phyloP scores from a whole-genome alignment of 2,797 vertebrate species.

The Apogon talboti region DNA sequence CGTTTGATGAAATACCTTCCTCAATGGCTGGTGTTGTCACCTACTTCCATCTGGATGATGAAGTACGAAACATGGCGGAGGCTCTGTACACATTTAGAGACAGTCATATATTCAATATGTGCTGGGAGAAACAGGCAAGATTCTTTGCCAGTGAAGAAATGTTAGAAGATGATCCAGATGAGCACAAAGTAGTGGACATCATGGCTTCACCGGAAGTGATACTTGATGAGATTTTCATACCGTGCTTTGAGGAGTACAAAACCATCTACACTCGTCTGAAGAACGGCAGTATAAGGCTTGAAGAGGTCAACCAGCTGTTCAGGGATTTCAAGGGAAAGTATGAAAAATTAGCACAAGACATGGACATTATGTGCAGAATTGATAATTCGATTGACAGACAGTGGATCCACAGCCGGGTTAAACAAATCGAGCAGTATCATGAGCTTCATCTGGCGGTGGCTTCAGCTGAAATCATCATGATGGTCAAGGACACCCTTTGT shows the following conservation, averaged over 20 bases:
- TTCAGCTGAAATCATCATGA: constrained; percentile 86
- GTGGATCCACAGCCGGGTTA: constrained; percentile 86
- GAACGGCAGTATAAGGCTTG: constrained; percentile 84
- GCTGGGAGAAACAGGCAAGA: constrained; percentile 84
- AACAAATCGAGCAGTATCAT: constrained; percentile 92
- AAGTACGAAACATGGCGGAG: constrained; percentile 75
- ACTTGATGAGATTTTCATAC: constrained; percentile 62
- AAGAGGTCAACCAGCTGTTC: constrained; percentile 84
- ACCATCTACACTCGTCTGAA: constrained; percentile 79
- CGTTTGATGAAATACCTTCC: constrained; percentile 30
- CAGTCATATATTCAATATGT: constrained; percentile 85
- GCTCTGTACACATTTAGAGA: constrained; percentile 74
- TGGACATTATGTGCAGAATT: constrained; percentile 80
- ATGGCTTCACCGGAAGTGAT: constrained; percentile 56
- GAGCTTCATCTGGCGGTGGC: constrained; percentile 89
- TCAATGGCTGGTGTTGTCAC: constrained; percentile 49
- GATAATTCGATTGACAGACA: constrained; percentile 26
- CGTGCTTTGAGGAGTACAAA: constrained; percentile 74
- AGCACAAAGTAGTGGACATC: background rate
- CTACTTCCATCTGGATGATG: constrained; percentile 81
- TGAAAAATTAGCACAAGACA: constrained; percentile 76
- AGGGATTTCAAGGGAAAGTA: constrained; percentile 82
- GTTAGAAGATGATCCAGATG: rapidly evolving
- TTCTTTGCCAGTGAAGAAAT: background rate
- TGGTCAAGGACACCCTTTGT: constrained; percentile 83